Conservation (phyloP, 2,113 vertebrate species). For the Ciconia maguari region DNA sequence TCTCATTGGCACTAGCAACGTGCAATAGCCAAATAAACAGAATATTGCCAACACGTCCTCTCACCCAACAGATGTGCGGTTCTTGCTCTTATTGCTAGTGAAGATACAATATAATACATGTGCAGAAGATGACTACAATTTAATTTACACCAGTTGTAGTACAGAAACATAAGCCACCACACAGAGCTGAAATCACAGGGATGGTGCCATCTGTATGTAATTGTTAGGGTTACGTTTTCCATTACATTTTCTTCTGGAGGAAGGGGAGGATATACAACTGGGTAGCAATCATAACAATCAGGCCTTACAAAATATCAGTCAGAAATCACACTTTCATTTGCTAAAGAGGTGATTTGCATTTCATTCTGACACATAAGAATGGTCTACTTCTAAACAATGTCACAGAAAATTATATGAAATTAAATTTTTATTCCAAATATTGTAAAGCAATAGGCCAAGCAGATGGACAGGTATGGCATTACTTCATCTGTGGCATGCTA, state of each 20-base stretch:
- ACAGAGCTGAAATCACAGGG: conserved; percentile 25
- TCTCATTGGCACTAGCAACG: neutral
- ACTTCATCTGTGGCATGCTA: conserved; percentile 65
- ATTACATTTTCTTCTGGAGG: conserved; percentile 52
- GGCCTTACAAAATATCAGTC: conserved; percentile 40
- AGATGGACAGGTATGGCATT: conserved; percentile 71
- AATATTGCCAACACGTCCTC: neutral
- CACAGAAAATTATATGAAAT: conserved; percentile 58
- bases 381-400: conserved; percentile 68
- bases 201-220: conserved; percentile 58
- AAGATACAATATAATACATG: neutral
- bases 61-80: neutral
- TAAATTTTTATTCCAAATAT: conserved; percentile 64
- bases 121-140: conserved; percentile 12
- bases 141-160: conserved; percentile 50
- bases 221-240: conserved; percentile 59
- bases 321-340: conserved; percentile 33
- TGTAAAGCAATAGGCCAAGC: conserved; percentile 65
- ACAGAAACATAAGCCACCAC: conserved; percentile 40
- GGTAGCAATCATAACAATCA: conserved; percentile 53
- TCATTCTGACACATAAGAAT: conserved; percentile 50
- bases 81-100: neutral
- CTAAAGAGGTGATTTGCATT: conserved; percentile 55
- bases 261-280: conserved; percentile 38
- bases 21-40: neutral